Evolutionary conservation across 1,140 invertebrate species (phyloP).

Genomic region (Luehdorfia chinensis): DNA sequence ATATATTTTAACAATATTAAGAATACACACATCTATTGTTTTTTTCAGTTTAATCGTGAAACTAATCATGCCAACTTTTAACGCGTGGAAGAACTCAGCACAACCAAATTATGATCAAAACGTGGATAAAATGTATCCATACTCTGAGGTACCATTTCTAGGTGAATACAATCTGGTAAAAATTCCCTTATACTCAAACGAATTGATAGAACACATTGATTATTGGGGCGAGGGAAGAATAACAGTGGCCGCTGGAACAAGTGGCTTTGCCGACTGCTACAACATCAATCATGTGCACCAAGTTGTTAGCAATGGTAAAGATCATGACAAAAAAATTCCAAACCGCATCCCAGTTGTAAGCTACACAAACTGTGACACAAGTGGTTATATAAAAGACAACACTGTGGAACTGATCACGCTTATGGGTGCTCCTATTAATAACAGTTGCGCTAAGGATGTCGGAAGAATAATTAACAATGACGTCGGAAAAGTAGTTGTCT

Average conservation of each 20-base stretch:
- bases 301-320: constrained; percentile 29
- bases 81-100: constrained; percentile 21
- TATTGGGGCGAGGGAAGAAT: constrained; percentile 38
- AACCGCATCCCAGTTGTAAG: constrained; percentile 30
- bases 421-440: constrained; percentile 32
- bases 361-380: constrained; percentile 29
- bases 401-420: constrained; percentile 25
- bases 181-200: constrained; percentile 18
- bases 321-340: constrained; percentile 27
- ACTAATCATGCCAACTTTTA: too few relatives aligned
- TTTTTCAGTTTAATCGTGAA: too few relatives aligned
- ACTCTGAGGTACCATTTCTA: constrained; percentile 29
- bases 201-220: constrained; percentile 27
- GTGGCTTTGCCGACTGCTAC: constrained; percentile 28
- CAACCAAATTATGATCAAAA: constrained; percentile 28
- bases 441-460: constrained; percentile 28
- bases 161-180: constrained; percentile 29
- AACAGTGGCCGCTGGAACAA: background rate
- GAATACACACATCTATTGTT: too few relatives aligned
- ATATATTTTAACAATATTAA: too few relatives aligned
- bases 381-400: constrained; percentile 28
- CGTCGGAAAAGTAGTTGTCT: constrained; percentile 24
- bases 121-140: constrained; percentile 25
- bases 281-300: constrained; percentile 32
- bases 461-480: constrained; percentile 24